Base-by-base conservation (phyloP, 2,113 vertebrate species). In the Callopanchax toddi region DNA sequence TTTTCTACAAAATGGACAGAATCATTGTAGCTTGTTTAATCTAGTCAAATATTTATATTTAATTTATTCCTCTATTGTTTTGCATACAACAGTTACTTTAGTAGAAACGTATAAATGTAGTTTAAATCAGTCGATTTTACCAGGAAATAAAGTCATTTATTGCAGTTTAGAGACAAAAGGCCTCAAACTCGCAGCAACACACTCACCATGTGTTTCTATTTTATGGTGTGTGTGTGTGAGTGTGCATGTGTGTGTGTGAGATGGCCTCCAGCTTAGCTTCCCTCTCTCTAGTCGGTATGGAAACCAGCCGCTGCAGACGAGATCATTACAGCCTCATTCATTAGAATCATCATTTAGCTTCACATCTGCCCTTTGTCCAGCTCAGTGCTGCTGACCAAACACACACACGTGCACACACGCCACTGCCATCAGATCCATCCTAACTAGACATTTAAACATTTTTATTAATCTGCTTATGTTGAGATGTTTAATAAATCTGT, bases 191-290 rank as follows among this genome's bases (percentile, higher is more conserved):
- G 9, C 26, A 63, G 59, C 67, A 45, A 57, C 37, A 40, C 67
- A 56, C 43, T 39, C 61, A 55, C 86, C 89, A 89, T 87, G 88
- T 95, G 94, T 93, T 96, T 94, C 87, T 92, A 48, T 86, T 96
- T 94, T 91, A 84, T 10, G 54, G 32, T 18, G 45, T 59, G 39
- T 56, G 43, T 69, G 43, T 52, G 71, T 67, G 34, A 5, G 34
- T 37, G 36, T 37, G 36, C 2, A 11, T 37, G 36, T 37, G 6
- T 37, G 36, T 58, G 34, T 18, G 45, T 37, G 29, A 55, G 57
- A 74, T 64, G 49, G 77, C 75, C 80, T 80, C 57, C 60, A 67
- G 71, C 75, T 79, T 69, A 43, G 45, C 53, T 61, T 67, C 50
- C 20, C 23, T 69, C 65, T 80, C 68, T 60, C 43, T 5, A 65